Evolutionary conservation across 2,113 vertebrate species (phyloP).

Genomic region (Coregonus clupeaformis): DNA sequence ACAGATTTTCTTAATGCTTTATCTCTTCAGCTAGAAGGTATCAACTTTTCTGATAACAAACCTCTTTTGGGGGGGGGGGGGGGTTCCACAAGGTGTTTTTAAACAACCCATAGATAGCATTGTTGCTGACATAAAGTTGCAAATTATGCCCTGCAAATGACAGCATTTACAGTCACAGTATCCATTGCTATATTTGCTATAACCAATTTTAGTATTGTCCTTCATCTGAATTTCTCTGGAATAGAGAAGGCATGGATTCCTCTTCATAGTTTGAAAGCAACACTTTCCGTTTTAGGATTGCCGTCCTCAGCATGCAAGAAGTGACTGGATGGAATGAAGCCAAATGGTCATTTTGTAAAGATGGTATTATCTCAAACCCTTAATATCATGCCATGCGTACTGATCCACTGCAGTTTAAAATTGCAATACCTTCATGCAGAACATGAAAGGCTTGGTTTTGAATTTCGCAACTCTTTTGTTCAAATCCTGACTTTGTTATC

Average conservation of each 20-base stretch:
- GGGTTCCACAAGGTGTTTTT: not conserved
- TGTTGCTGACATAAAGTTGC: not conserved
- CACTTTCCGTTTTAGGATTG: not conserved
- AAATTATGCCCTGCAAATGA: not conserved
- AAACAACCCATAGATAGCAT: not conserved
- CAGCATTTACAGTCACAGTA: not conserved
- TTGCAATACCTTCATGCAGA: not conserved
- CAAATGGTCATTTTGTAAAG: not conserved
- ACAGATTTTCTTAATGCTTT: too few relatives aligned
- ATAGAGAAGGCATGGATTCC: conserved; percentile 9
- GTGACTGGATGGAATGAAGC: not conserved
- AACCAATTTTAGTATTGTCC: not conserved
- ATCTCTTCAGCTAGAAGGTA: too few relatives aligned
- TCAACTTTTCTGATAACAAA: not conserved
- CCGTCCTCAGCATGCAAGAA: not conserved
- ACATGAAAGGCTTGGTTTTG: not conserved
- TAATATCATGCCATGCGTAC: conserved; percentile 30
- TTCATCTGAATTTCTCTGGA: not conserved
- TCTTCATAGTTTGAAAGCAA: conserved; percentile 29
- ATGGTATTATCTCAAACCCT: not conserved
- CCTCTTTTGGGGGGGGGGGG: too few relatives aligned
- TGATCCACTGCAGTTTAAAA: not conserved
- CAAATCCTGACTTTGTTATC: not conserved
- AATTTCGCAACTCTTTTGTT: not conserved
- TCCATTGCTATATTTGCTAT: not conserved